These are phyloP conservation scores for Tetheella fluctuosa DNA, from an alignment of 2,888 invertebrate genomes.

Conservation along the genomic window DNA sequence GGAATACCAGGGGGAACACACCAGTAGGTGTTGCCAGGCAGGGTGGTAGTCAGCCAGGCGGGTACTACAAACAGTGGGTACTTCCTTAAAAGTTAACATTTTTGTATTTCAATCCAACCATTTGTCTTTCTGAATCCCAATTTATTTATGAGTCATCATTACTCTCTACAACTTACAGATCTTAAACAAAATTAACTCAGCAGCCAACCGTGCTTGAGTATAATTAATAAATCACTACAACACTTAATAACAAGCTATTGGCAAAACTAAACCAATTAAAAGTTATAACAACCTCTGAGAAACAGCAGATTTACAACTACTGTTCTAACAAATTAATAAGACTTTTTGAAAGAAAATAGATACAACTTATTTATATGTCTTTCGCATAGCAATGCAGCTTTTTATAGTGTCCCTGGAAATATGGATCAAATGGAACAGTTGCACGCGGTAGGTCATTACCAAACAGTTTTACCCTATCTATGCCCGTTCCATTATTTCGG, in stretches of 20 bases:
- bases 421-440: no score
- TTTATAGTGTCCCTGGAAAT: no score
- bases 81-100: background rate
- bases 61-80: no score
- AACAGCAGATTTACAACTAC: conserved; percentile 4
- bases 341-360: background rate
- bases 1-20: no score
- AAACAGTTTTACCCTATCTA: no score
- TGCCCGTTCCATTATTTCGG: no score
- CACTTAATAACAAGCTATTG: conserved; percentile 9
- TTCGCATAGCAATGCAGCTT: no score
- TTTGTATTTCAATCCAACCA: background rate
- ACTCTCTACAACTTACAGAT: background rate
- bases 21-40: no score
- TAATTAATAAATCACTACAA: conserved; percentile 9
- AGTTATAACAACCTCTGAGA: conserved; percentile 6
- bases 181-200: background rate
- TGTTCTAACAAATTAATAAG: conserved; percentile 2
- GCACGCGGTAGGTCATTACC: no score
- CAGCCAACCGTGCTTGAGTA: background rate
- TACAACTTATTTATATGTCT: background rate
- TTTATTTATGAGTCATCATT: conserved; percentile 1
- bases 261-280: conserved; percentile 12
- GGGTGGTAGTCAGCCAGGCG: no score
- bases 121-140: background rate